These are phyloP conservation scores for Piaya cayana DNA, from an alignment of 2,113 vertebrate species.

Conservation along the genomic window DNA sequence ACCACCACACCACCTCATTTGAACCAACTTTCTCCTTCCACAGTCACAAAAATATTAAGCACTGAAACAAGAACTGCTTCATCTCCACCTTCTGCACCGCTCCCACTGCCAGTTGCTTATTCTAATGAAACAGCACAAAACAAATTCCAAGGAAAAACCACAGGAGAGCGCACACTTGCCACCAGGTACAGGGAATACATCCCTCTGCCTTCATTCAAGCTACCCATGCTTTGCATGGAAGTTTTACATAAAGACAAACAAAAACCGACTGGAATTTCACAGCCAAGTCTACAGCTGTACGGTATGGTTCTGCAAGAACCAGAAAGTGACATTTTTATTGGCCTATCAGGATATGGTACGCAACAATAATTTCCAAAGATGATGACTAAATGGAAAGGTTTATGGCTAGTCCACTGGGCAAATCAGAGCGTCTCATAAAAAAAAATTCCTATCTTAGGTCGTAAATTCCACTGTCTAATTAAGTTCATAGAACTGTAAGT, in stretches of 20 bases:
- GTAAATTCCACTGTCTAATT: conserved; percentile 60
- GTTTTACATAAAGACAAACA: neutral
- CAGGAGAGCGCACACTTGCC: neutral
- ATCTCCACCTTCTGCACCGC: neutral
- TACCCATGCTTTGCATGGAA: neutral
- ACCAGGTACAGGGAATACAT: neutral
- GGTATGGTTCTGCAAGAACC: neutral
- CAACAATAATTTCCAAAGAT: conserved; percentile 30
- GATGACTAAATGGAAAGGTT: conserved; percentile 49
- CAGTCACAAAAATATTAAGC: neutral
- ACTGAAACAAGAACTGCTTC: neutral
- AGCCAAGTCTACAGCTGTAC: neutral
- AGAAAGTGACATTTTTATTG: conserved; percentile 42
- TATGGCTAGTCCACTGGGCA: neutral
- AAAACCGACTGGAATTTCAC: neutral
- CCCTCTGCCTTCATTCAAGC: neutral
- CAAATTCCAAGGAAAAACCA: neutral
- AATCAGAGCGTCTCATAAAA: conserved; percentile 16
- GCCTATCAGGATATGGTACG: neutral
- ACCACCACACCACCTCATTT: neutral
- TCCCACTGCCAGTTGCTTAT: neutral
- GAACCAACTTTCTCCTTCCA: neutral
- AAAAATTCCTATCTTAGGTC: conserved; percentile 51
- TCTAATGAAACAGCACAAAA: neutral
- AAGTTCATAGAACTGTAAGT: neutral